A percentile compares a stretch with the other conserved stretches of the same genome.
Conservation (phyloP, 2,797 vertebrate genomes). For the Anisognathus igniventris region DNA sequence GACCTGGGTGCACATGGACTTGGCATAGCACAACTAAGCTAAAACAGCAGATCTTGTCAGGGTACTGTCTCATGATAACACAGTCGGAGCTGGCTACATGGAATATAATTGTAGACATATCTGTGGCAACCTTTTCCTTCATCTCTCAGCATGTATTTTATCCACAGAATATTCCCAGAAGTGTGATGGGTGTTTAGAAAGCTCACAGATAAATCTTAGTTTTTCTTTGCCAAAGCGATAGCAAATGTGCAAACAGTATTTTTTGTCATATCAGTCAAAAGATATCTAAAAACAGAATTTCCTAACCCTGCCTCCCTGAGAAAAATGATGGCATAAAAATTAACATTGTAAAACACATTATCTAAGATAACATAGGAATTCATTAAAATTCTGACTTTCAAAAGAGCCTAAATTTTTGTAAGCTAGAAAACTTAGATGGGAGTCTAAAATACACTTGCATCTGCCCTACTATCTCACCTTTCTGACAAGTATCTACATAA, state of each 20-base stretch:
- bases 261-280: constrained; percentile 46
- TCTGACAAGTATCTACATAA: not conserved
- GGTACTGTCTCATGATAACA: not conserved
- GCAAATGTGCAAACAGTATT: constrained; percentile 12
- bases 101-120: not conserved
- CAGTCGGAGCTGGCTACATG: not conserved
- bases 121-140: constrained; percentile 26
- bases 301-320: not conserved
- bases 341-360: not conserved
- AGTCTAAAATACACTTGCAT: not conserved
- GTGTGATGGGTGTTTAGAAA: constrained; percentile 23
- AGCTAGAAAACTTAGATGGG: not conserved
- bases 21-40: not conserved
- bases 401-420: not conserved
- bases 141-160: not conserved
- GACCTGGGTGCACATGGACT: not conserved
- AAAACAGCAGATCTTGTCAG: not conserved
- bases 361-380: constrained; percentile 1
- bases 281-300: constrained; percentile 36
- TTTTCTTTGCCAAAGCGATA: constrained; percentile 37
- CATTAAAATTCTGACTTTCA: not conserved
- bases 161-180: constrained; percentile 32
- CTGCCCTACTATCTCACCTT: not conserved
- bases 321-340: constrained; percentile 5
- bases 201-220: constrained; percentile 17